phyloP scores from a whole-genome alignment of 2,888 invertebrate genomes.

The Orthosia cruda region DNA sequence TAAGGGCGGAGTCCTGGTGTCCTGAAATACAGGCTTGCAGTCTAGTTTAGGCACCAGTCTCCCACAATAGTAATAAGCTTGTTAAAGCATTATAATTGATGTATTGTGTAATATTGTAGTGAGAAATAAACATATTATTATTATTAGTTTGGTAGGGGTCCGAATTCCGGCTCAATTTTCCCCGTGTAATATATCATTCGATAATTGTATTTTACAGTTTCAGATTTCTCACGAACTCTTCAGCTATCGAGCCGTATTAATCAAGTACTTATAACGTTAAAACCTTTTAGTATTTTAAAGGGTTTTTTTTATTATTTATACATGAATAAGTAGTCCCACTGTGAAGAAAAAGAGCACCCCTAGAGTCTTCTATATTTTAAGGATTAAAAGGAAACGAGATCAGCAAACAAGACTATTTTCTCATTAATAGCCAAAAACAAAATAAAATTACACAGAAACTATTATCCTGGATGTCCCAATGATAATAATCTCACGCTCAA shows the following conservation, averaged over 20 bases:
- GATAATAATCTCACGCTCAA: slow-evolving; percentile 27
- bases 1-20: too few species aligned
- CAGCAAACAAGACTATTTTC: neutral
- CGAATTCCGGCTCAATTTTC: slow-evolving; percentile 29
- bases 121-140: too few species aligned
- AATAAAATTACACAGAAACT: slow-evolving; percentile 1
- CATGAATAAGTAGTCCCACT: neutral
- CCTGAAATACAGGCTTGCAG: too few species aligned
- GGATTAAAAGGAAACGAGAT: neutral
- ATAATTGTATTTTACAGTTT: slow-evolving; percentile 23
- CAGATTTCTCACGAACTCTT: neutral
- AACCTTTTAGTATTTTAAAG: neutral
- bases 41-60: too few species aligned
- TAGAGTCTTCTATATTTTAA: neutral
- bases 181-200: slow-evolving; percentile 28
- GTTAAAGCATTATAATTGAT: too few species aligned
- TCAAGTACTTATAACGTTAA: neutral
- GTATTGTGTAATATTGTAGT: too few species aligned
- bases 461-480: slow-evolving; percentile 13
- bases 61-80: too few species aligned
- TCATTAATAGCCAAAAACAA: slow-evolving; percentile 7
- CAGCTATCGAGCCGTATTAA: neutral
- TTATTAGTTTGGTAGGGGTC: slow-evolving; percentile 6
- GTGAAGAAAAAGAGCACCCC: neutral
- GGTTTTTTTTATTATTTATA: neutral